Evolutionary conservation across 2,113 vertebrate species (phyloP).

Genomic region (Vidua macroura): DNA sequence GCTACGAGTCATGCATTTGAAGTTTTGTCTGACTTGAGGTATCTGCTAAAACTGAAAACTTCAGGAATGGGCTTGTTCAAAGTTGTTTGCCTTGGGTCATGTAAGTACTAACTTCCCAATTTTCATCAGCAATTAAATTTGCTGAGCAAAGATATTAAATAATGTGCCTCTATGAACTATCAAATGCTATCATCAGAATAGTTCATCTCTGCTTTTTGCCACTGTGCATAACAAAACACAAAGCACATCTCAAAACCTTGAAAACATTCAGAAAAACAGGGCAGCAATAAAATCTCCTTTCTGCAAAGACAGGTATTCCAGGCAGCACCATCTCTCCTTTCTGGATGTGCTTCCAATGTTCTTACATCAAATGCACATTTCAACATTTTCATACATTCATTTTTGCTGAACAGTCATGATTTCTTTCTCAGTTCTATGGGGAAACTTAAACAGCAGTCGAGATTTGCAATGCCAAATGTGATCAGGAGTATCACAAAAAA

Average conservation of each 20-base stretch:
- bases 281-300: neutral
- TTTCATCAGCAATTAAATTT: neutral
- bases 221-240: neutral
- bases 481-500: neutral
- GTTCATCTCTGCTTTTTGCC: neutral
- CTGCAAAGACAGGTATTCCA: neutral
- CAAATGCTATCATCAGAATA: neutral
- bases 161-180: neutral
- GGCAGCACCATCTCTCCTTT: neutral
- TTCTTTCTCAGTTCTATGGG: neutral
- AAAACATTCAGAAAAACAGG: neutral
- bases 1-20: neutral
- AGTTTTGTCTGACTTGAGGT: neutral
- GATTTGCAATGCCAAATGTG: neutral
- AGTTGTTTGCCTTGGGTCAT: neutral
- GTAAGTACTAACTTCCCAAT: neutral
- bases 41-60: neutral
- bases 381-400: neutral
- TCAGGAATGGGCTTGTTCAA: conserved; percentile 35
- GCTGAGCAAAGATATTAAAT: neutral
- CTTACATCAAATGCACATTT: neutral
- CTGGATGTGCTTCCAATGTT: neutral
- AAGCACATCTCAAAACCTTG: neutral
- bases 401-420: neutral
- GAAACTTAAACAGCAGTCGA: neutral